These are phyloP conservation scores for Porites evermanni DNA, from an alignment of 92 coral and sea anemone species.

Conservation along the genomic window DNA sequence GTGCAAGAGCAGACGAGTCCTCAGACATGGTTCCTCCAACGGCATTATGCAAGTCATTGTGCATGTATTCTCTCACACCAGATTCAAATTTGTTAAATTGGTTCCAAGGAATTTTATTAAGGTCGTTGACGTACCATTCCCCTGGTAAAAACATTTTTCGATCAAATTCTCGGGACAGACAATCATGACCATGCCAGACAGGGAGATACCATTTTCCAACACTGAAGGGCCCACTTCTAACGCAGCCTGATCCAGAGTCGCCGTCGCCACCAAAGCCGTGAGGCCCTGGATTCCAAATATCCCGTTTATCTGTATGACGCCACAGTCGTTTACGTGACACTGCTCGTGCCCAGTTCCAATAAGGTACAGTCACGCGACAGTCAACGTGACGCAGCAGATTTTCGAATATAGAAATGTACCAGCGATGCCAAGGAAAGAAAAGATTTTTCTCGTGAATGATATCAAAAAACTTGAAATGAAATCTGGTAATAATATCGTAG, in stretches of 20 bases:
- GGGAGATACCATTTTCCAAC: slow-evolving; percentile 69
- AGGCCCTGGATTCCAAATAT: slow-evolving; percentile 81
- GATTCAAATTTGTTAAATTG: slow-evolving; percentile 71
- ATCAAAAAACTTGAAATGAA: slow-evolving; percentile 66
- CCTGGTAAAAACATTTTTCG: slow-evolving; percentile 32
- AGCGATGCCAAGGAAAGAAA: slow-evolving; percentile 98
- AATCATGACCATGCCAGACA: slow-evolving; percentile 43
- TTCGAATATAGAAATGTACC: slow-evolving; percentile 89
- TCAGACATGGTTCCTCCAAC: slow-evolving; percentile 86
- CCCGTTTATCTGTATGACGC: slow-evolving; percentile 66
- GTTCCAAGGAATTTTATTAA: slow-evolving; percentile 41
- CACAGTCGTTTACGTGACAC: slow-evolving; percentile 60
- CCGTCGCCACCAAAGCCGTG: slow-evolving; percentile 96
- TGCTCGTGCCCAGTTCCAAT: slow-evolving; percentile 91
- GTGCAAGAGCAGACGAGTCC: slow-evolving; percentile 80
- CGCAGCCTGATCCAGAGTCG: slow-evolving; percentile 48
- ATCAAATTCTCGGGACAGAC: slow-evolving; percentile 69
- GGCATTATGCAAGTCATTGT: slow-evolving; percentile 83
- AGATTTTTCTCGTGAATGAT: slow-evolving; percentile 72
- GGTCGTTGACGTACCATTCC: slow-evolving; percentile 33
- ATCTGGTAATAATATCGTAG: slow-evolving; percentile 66
- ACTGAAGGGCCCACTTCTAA: slow-evolving; percentile 79
- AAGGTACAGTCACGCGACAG: slow-evolving; percentile 93
- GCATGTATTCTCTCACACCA: slow-evolving; percentile 61
- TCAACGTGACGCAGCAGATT: slow-evolving; percentile 86